Base-by-base conservation (phyloP, 2,113 vertebrate genomes). In the Murina feae region DNA sequence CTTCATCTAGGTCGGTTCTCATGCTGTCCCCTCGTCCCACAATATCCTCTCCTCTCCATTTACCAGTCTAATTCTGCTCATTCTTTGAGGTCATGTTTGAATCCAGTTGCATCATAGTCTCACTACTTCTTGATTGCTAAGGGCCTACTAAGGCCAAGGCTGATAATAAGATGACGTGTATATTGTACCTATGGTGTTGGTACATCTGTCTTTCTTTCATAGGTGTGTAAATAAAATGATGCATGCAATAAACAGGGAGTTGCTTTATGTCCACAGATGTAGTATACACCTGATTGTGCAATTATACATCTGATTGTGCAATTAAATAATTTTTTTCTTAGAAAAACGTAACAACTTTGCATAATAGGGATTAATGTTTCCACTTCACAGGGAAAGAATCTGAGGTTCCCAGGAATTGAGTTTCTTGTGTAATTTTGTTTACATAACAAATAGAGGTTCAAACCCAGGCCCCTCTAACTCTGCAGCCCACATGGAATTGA, bases 181-280 rank as follows among this genome's bases (percentile, higher is more conserved):
- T 17, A 1, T 7, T 75, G 6, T 28, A 32, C 74, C 4, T 63
- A 9, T 37, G 25, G n/a, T 78, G 76, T 80, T 4, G 20, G 51
- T 44, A 7, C 35, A 4, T 68, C 18, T 71, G 4, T 55, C 9
- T 60, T 58, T 94, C 42, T 79, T 18, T 58, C 17, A 6, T 5
- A 51, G 7, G 9, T 51, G 6, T 5, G 10, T 44, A 30, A 53
- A n/a, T 23, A 78, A 66, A 66, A 6, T 4, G 5, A 30, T 16
- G 9, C 8, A 28, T 81, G 30, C 16, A 4, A 42, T 23, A 23
- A 66, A 32, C 0, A 68, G 28, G 42, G 42, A 79, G 23, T 32
- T 90, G 60, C 53, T 69, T 69, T 75, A 35, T 90, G 44, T 9
- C 12, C 60, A 44, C 28, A 84, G 69, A 81, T 49, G 25, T 69